A percentile compares a stretch with the other conserved stretches of the same genome.
Evolutionary conservation across 2,797 vertebrate genomes (phyloP).

Genomic region (Micrastur ruficollis): DNA sequence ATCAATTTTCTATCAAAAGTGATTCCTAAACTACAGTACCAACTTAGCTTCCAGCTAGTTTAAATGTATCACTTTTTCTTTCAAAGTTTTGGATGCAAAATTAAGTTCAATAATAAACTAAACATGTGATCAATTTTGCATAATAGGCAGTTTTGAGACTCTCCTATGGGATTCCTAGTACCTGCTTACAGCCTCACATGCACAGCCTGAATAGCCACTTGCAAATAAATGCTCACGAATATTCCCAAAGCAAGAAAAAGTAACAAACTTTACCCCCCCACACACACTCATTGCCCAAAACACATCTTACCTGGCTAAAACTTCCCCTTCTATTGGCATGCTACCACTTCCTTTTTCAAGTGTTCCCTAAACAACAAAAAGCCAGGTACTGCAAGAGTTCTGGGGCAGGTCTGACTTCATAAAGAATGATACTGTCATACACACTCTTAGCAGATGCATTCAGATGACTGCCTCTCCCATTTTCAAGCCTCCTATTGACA

Average conservation of each 20-base stretch:
- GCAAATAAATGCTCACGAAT: neutral
- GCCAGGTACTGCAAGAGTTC: neutral
- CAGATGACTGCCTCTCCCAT: neutral
- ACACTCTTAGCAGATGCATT: neutral
- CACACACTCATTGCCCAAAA: neutral
- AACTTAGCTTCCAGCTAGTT: neutral
- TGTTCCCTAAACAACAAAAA: neutral
- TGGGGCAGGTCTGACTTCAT: neutral
- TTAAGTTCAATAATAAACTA: neutral
- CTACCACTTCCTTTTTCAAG: neutral
- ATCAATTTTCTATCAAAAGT: neutral
- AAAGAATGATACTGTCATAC: neutral
- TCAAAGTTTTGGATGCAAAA: neutral
- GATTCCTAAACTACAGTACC: neutral
- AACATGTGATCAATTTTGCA: neutral
- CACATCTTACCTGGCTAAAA: neutral
- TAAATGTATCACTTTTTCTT: neutral
- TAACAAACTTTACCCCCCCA: neutral
- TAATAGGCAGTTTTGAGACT: neutral
- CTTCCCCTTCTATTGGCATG: neutral
- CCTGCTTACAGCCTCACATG: neutral
- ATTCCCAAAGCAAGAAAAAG: neutral
- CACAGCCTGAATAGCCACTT: neutral
- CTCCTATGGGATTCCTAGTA: neutral
- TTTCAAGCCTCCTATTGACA: neutral